phyloP scores from a whole-genome alignment of 2,113 vertebrate species.

The Phalacrocorax pelagicus region DNA sequence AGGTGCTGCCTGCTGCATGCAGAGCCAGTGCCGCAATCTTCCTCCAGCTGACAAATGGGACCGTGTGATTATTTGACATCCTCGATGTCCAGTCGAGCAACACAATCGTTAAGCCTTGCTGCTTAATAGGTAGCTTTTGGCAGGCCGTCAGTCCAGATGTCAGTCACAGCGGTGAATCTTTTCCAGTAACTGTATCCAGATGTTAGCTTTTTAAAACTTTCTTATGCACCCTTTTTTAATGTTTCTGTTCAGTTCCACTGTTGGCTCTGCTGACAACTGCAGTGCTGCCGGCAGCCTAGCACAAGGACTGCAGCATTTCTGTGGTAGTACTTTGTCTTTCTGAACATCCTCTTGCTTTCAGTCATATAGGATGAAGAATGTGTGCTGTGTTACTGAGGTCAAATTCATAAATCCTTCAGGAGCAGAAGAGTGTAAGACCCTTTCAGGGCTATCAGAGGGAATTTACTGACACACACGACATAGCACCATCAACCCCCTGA shows the following conservation, averaged over 20 bases:
- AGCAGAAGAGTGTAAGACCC: neutral
- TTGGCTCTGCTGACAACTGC: neutral
- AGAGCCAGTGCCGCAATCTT: accelerated
- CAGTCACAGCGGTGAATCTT: neutral
- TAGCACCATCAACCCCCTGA: accelerated
- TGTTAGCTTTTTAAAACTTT: neutral
- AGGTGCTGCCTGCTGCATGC: neutral
- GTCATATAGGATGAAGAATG: neutral
- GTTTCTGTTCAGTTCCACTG: neutral
- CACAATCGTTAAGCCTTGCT: neutral
- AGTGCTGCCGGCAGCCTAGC: neutral
- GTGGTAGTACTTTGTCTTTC: neutral
- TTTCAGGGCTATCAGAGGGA: neutral
- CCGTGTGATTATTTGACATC: neutral
- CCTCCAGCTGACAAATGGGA: neutral
- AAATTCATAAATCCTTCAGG: neutral
- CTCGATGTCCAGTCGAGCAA: accelerated
- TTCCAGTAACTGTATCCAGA: neutral
- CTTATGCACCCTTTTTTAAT: neutral
- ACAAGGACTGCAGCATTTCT: neutral
- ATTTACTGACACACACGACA: neutral
- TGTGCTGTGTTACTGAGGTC: neutral
- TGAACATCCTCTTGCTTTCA: neutral
- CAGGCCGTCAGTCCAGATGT: neutral
- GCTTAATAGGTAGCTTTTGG: neutral